A percentile compares a stretch with the other conserved stretches of the same genome.
Conservation (phyloP, 2,113 vertebrate species). For the Podilymbus podiceps region DNA sequence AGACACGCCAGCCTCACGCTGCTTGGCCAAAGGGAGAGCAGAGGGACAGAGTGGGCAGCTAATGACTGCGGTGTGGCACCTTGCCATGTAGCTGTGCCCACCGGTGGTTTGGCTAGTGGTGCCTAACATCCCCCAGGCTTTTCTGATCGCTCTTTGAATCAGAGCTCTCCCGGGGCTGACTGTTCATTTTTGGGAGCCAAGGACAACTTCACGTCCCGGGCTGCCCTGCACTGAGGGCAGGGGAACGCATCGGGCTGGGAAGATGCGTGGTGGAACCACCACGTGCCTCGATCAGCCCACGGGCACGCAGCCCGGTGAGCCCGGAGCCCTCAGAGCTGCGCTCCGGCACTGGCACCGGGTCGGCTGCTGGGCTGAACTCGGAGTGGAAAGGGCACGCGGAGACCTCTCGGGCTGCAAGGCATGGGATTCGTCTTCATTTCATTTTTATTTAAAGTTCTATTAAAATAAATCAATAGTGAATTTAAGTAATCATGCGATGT, state of each 20-base stretch:
- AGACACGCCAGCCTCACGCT: too few relatives aligned
- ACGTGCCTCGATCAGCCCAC: rapidly evolving
- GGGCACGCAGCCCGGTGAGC: neutral
- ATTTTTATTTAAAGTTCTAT: neutral
- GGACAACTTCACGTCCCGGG: neutral
- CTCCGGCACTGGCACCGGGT: rapidly evolving
- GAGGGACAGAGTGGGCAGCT: neutral
- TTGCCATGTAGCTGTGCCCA: too few relatives aligned
- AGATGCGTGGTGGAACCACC: neutral
- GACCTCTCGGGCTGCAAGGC: rapidly evolving
- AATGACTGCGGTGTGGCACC: neutral
- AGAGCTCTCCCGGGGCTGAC: neutral
- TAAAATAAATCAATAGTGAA: neutral
- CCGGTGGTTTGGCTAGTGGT: neutral
- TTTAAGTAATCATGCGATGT: neutral
- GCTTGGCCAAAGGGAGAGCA: neutral
- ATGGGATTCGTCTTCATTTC: neutral
- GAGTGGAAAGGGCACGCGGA: neutral
- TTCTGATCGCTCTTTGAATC: neutral
- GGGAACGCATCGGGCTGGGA: rapidly evolving
- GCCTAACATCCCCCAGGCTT: neutral
- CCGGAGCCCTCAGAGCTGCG: neutral
- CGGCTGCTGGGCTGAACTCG: neutral
- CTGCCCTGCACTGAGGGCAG: neutral
- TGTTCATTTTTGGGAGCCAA: neutral